A percentile compares a stretch with the other conserved stretches of the same genome.
Conservation (phyloP, 2,113 vertebrate species). For the Xenopus tropicalis region UCB_Xtro_10.0 CM004450.2:53835501-53836000, state of each 20-base stretch:
- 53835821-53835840: neutral
- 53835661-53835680: too few relatives aligned
- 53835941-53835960: neutral
- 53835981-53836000: neutral
- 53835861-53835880: conserved; percentile 13
- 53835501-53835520: too few relatives aligned
- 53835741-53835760: neutral
- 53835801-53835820: neutral
- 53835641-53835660: too few relatives aligned
- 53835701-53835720: too few relatives aligned
- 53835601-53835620: too few relatives aligned
- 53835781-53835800: neutral
- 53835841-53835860: conserved; percentile 9
- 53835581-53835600: too few relatives aligned
- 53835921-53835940: conserved; percentile 1
- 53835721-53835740: neutral
- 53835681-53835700: too few relatives aligned
- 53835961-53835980: conserved; percentile 2
- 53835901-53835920: conserved; percentile 20
- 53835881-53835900: conserved; percentile 22
- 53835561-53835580: too few relatives aligned
- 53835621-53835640: too few relatives aligned
- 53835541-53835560: too few relatives aligned
- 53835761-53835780: neutral
- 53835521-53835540: too few relatives aligned